These are phyloP conservation scores for Spilosoma lubricipeda DNA, from an alignment of 2,888 invertebrate species.

Conservation along the genomic window DNA sequence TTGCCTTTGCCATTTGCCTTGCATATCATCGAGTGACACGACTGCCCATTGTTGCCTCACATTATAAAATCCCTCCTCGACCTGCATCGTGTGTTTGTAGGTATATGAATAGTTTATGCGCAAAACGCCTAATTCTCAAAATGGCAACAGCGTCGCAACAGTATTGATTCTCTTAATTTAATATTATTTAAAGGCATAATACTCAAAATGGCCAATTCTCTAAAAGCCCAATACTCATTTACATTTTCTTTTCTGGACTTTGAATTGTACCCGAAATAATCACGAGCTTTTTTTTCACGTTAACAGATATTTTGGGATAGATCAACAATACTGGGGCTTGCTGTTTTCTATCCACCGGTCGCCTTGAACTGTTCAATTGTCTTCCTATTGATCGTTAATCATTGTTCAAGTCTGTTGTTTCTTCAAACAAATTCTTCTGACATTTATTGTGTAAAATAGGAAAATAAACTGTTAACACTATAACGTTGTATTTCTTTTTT, in stretches of 20 bases:
- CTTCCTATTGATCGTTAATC: constrained; percentile 46
- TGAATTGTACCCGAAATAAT: constrained; percentile 55
- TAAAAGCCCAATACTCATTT: too few species aligned
- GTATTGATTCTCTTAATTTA: too few species aligned
- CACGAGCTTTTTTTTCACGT: constrained; percentile 51
- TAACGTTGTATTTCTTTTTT: neutral
- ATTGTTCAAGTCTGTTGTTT: neutral
- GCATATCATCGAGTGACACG: too few species aligned
- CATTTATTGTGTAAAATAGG: constrained; percentile 7
- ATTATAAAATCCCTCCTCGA: too few species aligned
- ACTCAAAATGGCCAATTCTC: too few species aligned
- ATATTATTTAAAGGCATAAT: too few species aligned
- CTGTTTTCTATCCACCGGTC: constrained; percentile 57
- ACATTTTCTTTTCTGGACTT: neutral
- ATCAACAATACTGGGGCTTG: constrained; percentile 46
- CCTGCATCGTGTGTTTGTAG: too few species aligned
- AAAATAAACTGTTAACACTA: neutral
- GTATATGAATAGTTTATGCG: too few species aligned
- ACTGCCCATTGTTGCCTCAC: too few species aligned
- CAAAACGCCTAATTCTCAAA: too few species aligned
- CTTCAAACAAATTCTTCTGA: constrained; percentile 1
- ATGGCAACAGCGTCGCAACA: too few species aligned
- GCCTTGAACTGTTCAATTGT: constrained; percentile 59
- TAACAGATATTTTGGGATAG: constrained; percentile 50
- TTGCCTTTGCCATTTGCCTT: too few species aligned